These are phyloP conservation scores for Thyatira batis DNA, from an alignment of 2,888 invertebrate genomes.

Conservation along the genomic window DNA sequence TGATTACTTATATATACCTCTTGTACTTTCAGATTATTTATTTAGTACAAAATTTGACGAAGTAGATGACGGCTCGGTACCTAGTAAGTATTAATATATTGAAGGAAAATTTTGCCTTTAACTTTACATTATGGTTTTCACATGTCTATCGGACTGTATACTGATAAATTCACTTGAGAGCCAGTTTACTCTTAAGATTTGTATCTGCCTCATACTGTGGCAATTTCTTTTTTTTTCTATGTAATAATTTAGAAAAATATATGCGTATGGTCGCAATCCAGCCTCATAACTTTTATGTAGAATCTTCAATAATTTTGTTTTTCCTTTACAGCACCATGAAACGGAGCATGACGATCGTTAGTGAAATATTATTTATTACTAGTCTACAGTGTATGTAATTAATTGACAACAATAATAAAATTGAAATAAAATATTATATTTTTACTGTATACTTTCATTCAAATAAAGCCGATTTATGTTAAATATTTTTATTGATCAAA, in stretches of 20 bases:
- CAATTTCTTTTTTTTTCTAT: too few species aligned
- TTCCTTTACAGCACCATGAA: slow-evolving; percentile 35
- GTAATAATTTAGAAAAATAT: too few species aligned
- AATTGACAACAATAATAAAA: slow-evolving; percentile 20
- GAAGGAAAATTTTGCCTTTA: background rate
- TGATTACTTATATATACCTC: background rate
- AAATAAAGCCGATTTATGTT: slow-evolving; percentile 9
- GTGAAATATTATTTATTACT: slow-evolving; percentile 35
- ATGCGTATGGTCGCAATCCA: too few species aligned
- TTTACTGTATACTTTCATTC: slow-evolving; percentile 29
- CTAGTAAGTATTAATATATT: slow-evolving; percentile 14
- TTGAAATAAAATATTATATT: slow-evolving; percentile 43
- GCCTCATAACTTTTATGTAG: background rate
- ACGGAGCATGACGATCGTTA: slow-evolving; percentile 14
- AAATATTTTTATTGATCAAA: slow-evolving; percentile 23
- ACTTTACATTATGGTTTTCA: too few species aligned
- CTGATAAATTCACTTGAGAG: too few species aligned
- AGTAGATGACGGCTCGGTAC: slow-evolving; percentile 27
- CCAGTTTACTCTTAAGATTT: too few species aligned
- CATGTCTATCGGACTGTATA: too few species aligned
- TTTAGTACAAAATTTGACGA: slow-evolving; percentile 20
- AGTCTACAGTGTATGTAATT: slow-evolving; percentile 37
- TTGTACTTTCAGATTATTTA: slow-evolving; percentile 16
- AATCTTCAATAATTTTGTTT: slow-evolving; percentile 4
- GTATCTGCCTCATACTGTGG: too few species aligned